These are phyloP conservation scores for Meganola albula DNA, from an alignment of 2,888 invertebrate genomes.

Conservation along the genomic window DNA sequence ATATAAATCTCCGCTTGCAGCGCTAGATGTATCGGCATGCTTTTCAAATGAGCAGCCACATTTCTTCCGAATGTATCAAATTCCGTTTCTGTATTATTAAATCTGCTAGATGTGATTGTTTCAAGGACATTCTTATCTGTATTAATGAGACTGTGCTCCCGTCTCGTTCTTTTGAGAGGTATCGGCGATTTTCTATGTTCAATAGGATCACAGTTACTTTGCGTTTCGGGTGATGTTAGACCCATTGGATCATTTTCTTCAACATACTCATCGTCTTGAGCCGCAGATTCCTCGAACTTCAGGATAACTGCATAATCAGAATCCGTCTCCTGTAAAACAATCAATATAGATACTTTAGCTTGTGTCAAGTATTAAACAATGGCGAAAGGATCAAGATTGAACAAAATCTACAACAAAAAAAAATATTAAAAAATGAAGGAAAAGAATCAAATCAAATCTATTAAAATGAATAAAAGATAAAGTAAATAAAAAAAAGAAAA, in stretches of 20 bases:
- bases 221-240: slow-evolving; percentile 7
- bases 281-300: slow-evolving; percentile 10
- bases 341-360: slow-evolving; percentile 2
- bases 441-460: too few relatives aligned
- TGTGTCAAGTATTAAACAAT: slow-evolving; percentile 7
- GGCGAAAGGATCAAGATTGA: slow-evolving; percentile 12
- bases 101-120: slow-evolving; percentile 10
- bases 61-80: slow-evolving; percentile 21
- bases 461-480: too few relatives aligned
- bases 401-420: too few relatives aligned
- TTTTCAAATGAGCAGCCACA: slow-evolving; percentile 19
- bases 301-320: slow-evolving; percentile 12
- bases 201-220: too few relatives aligned
- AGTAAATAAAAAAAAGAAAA: too few relatives aligned
- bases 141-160: slow-evolving; percentile 17
- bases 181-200: slow-evolving; percentile 16
- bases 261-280: slow-evolving; percentile 12
- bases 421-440: too few relatives aligned
- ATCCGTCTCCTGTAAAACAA: slow-evolving; percentile 12
- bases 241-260: slow-evolving; percentile 10
- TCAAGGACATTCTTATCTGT: slow-evolving; percentile 16
- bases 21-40: slow-evolving; percentile 13
- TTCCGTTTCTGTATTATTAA: slow-evolving; percentile 15
- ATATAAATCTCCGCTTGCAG: slow-evolving; percentile 8
- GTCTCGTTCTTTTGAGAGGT: slow-evolving; percentile 17